Base-by-base conservation (phyloP, 1,140 invertebrate species). In the Bombus soroeensis region DNA sequence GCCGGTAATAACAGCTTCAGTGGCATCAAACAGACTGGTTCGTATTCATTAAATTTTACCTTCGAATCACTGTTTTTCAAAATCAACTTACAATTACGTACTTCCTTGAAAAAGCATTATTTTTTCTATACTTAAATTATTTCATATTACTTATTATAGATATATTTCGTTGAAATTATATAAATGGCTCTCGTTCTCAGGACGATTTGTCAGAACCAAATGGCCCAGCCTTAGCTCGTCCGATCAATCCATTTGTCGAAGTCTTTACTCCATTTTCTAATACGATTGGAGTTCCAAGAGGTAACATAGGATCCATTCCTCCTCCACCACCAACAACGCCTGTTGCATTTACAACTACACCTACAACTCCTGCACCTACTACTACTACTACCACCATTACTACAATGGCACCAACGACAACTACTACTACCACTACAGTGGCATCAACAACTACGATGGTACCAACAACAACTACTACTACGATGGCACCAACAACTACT, bases 11-110 rank as follows among this genome's bases (percentile, higher is more conserved):
- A 93, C 92, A 43, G 94, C 94, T 73, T 95, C 95, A 15, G 92
- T 94, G 37, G 90, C 94, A 79, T 93, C 94, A 3, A 95, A 95
- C 80, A 91, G 90, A 82, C 79, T 94, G 77, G 94, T 94, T 86
- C 80, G 92, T 93, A 75, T 76, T 71, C 2, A 12, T 15, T 41
- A 5, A 37, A 34, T 37, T 22, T 57, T 37, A 32, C 28, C 34
- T 79, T 81, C 72, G 1, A 80, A 57, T 47, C 34, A 41, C n/a
- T 28, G 18, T 57, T n/a, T 18, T 66, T 0, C 57, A 1, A 8
- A 53, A 75, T 77, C 41, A 32, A 47, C 12, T 68, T 37, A 34
- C 59, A n/a, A 62, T n/a, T 62, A 62, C 47, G 18, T 22, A 53
- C 28, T 62, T 62, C 28, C 28, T 62, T n/a, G 28, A 62, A n/a